phyloP scores from a whole-genome alignment of 2,797 vertebrate genomes.

The Arctocebus calabarensis region DNA sequence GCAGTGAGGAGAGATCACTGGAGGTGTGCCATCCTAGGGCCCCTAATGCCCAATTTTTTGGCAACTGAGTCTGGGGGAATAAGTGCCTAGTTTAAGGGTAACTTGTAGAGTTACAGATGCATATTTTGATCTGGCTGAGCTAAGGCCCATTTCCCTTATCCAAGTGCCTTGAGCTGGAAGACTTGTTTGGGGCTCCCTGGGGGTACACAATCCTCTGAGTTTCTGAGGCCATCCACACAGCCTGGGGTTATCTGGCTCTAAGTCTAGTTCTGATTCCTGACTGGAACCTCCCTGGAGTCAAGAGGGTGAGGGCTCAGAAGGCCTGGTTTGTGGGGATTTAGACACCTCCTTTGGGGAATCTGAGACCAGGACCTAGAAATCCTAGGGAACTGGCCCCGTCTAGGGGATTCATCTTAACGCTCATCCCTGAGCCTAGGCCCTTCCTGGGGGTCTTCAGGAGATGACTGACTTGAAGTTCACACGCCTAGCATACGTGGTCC shows the following conservation, averaged over 20 bases:
- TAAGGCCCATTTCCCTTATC: neutral
- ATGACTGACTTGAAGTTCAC: slow-evolving; percentile 21
- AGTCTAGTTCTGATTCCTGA: neutral
- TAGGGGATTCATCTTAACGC: neutral
- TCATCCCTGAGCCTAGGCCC: neutral
- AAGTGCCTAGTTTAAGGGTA: neutral
- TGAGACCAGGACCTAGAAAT: neutral
- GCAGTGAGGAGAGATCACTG: neutral
- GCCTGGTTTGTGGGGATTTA: neutral
- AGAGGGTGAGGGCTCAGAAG: neutral
- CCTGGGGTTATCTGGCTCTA: neutral
- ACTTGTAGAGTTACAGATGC: neutral
- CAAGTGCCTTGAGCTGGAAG: neutral
- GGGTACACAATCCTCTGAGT: neutral
- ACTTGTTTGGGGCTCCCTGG: neutral
- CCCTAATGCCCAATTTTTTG: slow-evolving; percentile 8
- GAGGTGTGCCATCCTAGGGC: neutral
- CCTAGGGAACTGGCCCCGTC: neutral
- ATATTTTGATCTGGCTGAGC: slow-evolving; percentile 11
- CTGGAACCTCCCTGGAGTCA: neutral
- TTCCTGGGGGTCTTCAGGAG: neutral
- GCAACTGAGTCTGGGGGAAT: neutral
- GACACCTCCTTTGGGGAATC: neutral
- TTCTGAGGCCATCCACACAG: neutral
- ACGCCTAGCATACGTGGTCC: slow-evolving; percentile 23